Percentiles rank a stretch among this genome's conserved stretches.
Conservation (phyloP, 2,113 vertebrate species). For the Monarcha castaneiventris region DNA sequence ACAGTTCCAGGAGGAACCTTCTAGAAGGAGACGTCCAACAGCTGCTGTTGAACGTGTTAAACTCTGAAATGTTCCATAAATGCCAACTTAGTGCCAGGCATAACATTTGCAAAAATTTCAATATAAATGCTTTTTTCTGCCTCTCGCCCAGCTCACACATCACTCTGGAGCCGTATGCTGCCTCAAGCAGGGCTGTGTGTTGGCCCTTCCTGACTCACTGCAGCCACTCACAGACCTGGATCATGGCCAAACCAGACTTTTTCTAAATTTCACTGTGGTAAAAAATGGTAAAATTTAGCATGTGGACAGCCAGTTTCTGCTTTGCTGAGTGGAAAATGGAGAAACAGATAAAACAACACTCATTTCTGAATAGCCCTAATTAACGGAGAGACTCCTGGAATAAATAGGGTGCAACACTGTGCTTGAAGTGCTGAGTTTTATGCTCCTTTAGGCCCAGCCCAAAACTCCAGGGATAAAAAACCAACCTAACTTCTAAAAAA, state of each 20-base stretch:
- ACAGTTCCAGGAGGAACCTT: not conserved
- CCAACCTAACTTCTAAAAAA: conserved; percentile 46
- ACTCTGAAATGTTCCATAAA: not conserved
- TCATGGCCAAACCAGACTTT: accelerated
- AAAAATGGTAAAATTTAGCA: not conserved
- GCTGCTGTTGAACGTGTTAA: not conserved
- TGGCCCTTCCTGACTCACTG: not conserved
- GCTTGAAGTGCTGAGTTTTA: not conserved
- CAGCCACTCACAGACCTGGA: not conserved
- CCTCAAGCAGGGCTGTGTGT: accelerated
- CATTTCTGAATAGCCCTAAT: not conserved
- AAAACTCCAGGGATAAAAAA: conserved; percentile 36
- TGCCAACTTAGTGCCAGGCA: not conserved
- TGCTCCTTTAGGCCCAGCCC: not conserved
- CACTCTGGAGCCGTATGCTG: accelerated
- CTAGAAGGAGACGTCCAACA: not conserved
- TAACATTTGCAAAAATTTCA: not conserved
- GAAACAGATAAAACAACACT: not conserved
- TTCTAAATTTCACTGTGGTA: not conserved
- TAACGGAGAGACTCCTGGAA: not conserved
- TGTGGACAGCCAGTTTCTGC: not conserved
- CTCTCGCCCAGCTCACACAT: not conserved
- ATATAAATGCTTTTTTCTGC: not conserved
- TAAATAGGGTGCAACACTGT: not conserved
- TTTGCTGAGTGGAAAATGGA: not conserved